A percentile compares a stretch with the other conserved stretches of the same genome.
Conservation (phyloP, 2,888 invertebrate species). For the Pyrrhosoma nymphula region DNA sequence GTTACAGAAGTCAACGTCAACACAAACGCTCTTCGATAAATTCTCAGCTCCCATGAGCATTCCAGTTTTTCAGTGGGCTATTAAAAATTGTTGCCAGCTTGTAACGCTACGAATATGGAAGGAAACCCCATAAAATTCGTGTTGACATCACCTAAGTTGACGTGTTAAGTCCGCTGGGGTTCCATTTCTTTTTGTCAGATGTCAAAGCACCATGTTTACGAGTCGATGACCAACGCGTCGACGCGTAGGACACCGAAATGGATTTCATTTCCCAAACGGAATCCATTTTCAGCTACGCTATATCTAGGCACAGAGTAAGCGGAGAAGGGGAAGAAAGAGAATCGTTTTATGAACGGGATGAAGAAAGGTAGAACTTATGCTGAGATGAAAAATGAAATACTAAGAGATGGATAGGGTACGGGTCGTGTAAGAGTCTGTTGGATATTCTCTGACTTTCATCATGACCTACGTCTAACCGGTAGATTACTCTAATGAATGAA, state of each 20-base stretch:
- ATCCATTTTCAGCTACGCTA: background rate
- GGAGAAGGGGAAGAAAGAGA: no score
- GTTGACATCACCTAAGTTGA: background rate
- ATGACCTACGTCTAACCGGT: no score
- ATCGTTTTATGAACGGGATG: no score
- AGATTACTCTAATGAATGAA: no score
- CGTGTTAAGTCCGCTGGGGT: background rate
- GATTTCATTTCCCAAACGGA: background rate
- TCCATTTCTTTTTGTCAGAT: background rate
- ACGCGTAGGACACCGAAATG: background rate
- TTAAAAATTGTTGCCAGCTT: background rate
- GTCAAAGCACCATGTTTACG: background rate
- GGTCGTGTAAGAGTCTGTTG: no score
- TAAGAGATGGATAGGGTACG: no score
- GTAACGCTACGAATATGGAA: background rate
- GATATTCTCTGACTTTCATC: no score
- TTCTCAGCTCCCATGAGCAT: background rate
- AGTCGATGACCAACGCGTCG: background rate
- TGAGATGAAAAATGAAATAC: no score
- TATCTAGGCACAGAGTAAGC: no score
- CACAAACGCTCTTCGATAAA: no score
- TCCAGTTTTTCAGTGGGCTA: background rate
- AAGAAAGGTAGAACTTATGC: no score
- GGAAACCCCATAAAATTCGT: background rate
- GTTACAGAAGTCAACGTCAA: no score